Evolutionary conservation across 2,888 invertebrate genomes (phyloP), one percentile per base, ranked within the genome.

Genomic region (Rugalucina vietnamica): DNA sequence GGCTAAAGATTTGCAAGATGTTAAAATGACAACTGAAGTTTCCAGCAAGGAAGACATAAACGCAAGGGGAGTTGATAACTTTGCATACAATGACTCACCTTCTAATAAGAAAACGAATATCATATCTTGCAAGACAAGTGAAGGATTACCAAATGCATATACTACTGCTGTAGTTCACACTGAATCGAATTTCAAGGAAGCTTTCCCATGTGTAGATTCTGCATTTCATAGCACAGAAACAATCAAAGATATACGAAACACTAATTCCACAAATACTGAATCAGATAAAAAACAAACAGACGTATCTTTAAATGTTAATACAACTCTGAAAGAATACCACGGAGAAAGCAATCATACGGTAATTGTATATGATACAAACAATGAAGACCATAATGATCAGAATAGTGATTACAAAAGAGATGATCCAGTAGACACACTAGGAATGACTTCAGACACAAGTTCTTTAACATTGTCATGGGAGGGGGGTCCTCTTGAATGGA

Each of bases 31-130:
- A 14, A n/a, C 60, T 5, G 24, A 27, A 27, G 14, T 27, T 5
- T 24, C 10, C 8, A 60, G 10, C 3, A 27, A 29, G 29, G 27
- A 2, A 60, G 65, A 81, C 10, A 39, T 71, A 8, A 84, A 86
- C 36, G 57, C 29, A 27, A 77, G 85, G 32, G 89, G 91, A 21
- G 87, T 90, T 49, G 90, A 89, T 79, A 91, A 91, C 54, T 89
- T 88, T 21, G 91, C 90, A 21, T 91, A 87, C 69, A 81, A 82
- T 4, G 85, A 86, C 37, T 89, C 89, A 12, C 88, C 90, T 1
- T 79, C 86, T 1, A 86, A 90, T 32, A 76, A 71, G 50, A 27
- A 83, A 65, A 49, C 49, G 76, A 60, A 60, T 29, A 5, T 4
- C 10, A 60, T 5, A 27, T 1, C 12, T 27, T 27, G 29, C 5